These are phyloP conservation scores for Sminthurides aquaticus DNA, from an alignment of 2,888 invertebrate species.

Conservation along the genomic window DNA sequence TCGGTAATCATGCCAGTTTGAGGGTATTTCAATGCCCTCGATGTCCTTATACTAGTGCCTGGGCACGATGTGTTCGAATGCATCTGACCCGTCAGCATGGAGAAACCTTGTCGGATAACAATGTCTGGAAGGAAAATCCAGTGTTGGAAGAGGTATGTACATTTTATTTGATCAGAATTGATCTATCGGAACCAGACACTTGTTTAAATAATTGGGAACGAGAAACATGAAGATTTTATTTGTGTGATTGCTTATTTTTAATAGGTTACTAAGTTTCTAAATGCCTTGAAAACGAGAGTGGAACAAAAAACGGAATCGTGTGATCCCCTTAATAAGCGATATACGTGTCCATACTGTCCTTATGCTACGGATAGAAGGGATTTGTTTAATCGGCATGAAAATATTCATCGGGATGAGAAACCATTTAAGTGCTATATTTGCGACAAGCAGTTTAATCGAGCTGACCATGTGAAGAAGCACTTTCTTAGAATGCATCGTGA, in stretches of 20 bases:
- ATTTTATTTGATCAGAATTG: background rate
- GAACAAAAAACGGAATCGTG: constrained; percentile 45
- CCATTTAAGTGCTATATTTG: constrained; percentile 90
- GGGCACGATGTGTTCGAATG: constrained; percentile 66
- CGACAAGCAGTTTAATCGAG: constrained; percentile 84
- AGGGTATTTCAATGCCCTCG: constrained; percentile 59
- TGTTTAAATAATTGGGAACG: background rate
- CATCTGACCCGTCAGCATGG: constrained; percentile 67
- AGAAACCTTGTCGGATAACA: constrained; percentile 53
- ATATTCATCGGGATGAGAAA: constrained; percentile 86
- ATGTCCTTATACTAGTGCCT: constrained; percentile 67
- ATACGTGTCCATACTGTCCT: constrained; percentile 78
- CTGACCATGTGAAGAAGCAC: constrained; percentile 90
- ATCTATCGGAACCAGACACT: background rate
- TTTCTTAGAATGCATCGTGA: constrained; percentile 86
- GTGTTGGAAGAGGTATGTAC: constrained; percentile 58
- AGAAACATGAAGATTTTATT: background rate
- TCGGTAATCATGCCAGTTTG: constrained; percentile 63
- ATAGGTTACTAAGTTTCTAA: constrained; percentile 58
- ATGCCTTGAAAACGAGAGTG: constrained; percentile 60
- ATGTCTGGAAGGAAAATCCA: constrained; percentile 60
- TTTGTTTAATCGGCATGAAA: constrained; percentile 83
- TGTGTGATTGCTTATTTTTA: constrained; percentile 7
- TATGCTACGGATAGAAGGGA: constrained; percentile 87
- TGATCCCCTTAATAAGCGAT: constrained; percentile 51